Evolutionary conservation across 2,113 vertebrate genomes (phyloP).

Genomic region (Anthoscopus minutus): DNA sequence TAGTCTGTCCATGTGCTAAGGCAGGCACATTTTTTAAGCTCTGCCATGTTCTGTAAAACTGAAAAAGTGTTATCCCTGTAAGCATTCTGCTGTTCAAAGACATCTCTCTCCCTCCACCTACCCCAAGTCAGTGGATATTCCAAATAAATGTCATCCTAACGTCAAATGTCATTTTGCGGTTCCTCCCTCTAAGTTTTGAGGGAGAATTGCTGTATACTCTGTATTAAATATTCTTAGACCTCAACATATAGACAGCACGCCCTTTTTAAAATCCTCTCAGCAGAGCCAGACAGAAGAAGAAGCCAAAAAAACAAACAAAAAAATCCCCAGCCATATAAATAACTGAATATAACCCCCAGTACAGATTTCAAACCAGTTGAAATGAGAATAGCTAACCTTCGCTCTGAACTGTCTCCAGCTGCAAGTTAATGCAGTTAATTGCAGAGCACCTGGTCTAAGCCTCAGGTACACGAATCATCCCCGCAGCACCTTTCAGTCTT

Average conservation of each 20-base stretch:
- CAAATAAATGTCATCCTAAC: conserved; percentile 31
- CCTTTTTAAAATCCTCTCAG: neutral
- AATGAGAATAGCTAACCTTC: neutral
- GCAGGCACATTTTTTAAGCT: conserved; percentile 31
- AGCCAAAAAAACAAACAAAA: neutral
- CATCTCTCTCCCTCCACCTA: neutral
- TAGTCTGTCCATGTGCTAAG: conserved; percentile 47
- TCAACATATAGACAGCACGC: neutral
- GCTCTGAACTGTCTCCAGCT: conserved; percentile 44
- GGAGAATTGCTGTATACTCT: neutral
- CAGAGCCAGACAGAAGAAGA: neutral
- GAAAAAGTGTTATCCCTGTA: conserved; percentile 23
- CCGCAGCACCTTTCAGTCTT: neutral
- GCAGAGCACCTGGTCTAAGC: conserved; percentile 50
- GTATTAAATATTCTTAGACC: conserved; percentile 16
- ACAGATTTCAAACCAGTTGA: neutral
- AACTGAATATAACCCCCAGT: neutral
- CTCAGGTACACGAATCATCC: conserved; percentile 50
- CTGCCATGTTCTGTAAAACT: conserved; percentile 10
- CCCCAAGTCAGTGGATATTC: neutral
- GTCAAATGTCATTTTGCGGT: conserved; percentile 17
- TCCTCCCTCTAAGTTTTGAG: conserved; percentile 10
- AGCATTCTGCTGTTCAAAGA: conserved; percentile 35
- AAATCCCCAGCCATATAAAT: neutral
- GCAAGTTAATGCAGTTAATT: conserved; percentile 32